Evolutionary conservation across 2,113 vertebrate species (phyloP).

Genomic region (Clinocottus analis): DNA sequence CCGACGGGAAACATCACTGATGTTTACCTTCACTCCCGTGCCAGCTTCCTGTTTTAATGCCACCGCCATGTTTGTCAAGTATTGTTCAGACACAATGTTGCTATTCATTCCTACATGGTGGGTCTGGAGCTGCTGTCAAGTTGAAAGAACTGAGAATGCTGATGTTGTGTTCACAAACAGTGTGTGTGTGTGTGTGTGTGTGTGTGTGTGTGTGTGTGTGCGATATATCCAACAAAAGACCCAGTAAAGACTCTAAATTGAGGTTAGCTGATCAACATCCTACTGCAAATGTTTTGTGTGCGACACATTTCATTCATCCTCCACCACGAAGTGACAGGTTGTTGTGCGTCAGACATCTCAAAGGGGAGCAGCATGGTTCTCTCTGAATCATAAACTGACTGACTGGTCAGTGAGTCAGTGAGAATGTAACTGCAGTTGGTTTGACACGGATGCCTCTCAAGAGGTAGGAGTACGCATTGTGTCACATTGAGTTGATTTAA

Average conservation of each 20-base stretch:
- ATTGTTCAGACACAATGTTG: conserved; percentile 78
- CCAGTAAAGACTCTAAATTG: neutral
- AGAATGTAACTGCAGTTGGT: conserved; percentile 14
- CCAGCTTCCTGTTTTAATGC: conserved; percentile 79
- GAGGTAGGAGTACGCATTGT: neutral
- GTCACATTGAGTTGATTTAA: conserved; percentile 13
- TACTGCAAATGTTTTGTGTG: neutral
- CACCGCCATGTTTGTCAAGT: conserved; percentile 53
- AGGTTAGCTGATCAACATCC: neutral
- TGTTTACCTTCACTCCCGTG: conserved; percentile 70
- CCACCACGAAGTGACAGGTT: no score
- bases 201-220: neutral
- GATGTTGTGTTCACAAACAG: neutral
- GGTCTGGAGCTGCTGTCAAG: conserved; percentile 28
- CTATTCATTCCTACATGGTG: conserved; percentile 17
- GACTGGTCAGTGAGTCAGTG: neutral
- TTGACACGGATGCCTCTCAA: conserved; percentile 37
- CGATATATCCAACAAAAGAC: conserved; percentile 5
- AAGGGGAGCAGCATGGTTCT: neutral
- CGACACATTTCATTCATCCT: neutral
- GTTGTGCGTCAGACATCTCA: neutral
- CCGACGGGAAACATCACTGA: conserved; percentile 49
- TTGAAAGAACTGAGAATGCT: conserved; percentile 2
- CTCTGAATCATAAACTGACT: neutral
- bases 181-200: neutral